Percentiles rank a stretch among this genome's conserved stretches.
These are phyloP conservation scores for Drosophila greeni DNA, from an alignment of 2,888 invertebrate genomes.

Conservation along the genomic window DNA sequence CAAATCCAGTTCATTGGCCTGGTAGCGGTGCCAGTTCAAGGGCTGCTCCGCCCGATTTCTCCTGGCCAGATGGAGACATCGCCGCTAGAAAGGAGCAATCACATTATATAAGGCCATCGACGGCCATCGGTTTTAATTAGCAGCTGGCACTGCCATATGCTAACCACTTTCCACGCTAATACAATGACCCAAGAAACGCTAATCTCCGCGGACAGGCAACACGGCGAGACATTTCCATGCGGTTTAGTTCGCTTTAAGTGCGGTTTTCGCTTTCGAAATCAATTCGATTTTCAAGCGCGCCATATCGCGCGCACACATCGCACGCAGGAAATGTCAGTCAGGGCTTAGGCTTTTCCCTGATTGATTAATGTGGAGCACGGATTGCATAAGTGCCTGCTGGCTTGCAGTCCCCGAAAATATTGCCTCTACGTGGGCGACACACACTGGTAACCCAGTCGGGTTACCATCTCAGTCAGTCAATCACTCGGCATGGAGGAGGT, in stretches of 20 bases:
- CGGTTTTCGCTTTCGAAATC: slow-evolving; percentile 66
- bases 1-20: slow-evolving; percentile 37
- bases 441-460: slow-evolving; percentile 53
- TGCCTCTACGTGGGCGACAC: slow-evolving; percentile 44
- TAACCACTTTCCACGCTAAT: slow-evolving; percentile 19
- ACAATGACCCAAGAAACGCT: slow-evolving; percentile 32
- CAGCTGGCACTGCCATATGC: slow-evolving; percentile 23
- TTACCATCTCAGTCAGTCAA: slow-evolving; percentile 22
- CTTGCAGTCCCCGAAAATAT: slow-evolving; percentile 26
- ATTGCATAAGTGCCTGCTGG: slow-evolving; percentile 52
- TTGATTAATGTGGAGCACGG: slow-evolving; percentile 62
- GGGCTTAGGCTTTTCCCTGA: slow-evolving; percentile 50
- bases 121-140: slow-evolving; percentile 42
- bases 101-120: slow-evolving; percentile 40
- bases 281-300: slow-evolving; percentile 40
- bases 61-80: slow-evolving; percentile 28
- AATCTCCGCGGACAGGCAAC: slow-evolving; percentile 54
- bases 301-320: slow-evolving; percentile 55
- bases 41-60: slow-evolving; percentile 58
- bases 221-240: slow-evolving; percentile 35
- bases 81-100: slow-evolving; percentile 4
- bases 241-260: slow-evolving; percentile 36
- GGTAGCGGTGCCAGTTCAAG: slow-evolving; percentile 65
- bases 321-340: slow-evolving; percentile 68
- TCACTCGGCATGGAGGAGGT: slow-evolving; percentile 2